phyloP scores from a whole-genome alignment of 2,113 vertebrate genomes.

The Pristiophorus japonicus region DNA sequence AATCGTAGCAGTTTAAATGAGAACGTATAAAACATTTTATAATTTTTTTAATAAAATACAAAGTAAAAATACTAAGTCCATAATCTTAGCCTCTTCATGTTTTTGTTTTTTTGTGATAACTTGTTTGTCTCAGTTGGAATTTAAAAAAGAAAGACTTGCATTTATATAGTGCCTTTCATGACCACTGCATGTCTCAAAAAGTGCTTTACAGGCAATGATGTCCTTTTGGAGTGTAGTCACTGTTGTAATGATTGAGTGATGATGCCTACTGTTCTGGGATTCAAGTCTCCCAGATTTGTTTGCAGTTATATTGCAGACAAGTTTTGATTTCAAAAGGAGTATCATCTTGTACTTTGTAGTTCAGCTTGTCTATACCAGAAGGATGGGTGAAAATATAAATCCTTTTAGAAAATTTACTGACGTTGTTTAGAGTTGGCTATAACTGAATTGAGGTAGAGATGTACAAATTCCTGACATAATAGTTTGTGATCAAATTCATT shows the following conservation, averaged over 20 bases:
- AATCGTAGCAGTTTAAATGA: neutral
- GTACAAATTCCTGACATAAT: neutral
- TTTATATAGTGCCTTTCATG: no score
- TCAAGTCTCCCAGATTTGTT: neutral
- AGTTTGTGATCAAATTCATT: neutral
- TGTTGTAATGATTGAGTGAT: no score
- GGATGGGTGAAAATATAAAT: neutral
- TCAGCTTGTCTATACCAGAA: neutral
- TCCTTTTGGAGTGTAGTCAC: no score
- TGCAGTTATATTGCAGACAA: neutral
- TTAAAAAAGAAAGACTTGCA: no score
- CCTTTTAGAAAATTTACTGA: neutral
- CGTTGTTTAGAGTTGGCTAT: neutral
- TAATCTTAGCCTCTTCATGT: neutral
- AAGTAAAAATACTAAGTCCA: neutral
- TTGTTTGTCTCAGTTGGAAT: neutral
- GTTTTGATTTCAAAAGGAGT: neutral
- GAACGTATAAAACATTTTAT: neutral
- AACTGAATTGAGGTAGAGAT: neutral
- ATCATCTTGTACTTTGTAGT: neutral
- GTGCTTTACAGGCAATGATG: no score
- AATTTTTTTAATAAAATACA: no score
- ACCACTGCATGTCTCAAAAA: no score
- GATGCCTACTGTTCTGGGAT: neutral
- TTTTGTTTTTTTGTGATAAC: neutral